These are phyloP conservation scores for Cryptocephalus primarius DNA, from an alignment of 2,888 invertebrate genomes.

Conservation along the genomic window DNA sequence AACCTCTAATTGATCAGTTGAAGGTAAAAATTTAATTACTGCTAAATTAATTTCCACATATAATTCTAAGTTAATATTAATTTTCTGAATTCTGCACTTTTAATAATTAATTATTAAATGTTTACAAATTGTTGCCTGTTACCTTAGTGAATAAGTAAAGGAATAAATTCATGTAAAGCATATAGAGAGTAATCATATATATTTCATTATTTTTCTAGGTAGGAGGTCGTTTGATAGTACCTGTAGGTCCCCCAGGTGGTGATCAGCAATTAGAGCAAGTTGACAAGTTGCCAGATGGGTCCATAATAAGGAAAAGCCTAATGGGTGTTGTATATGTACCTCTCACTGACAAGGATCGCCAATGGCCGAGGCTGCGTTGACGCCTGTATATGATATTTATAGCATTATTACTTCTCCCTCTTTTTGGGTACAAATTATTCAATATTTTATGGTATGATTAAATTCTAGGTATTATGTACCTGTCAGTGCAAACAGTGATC, in stretches of 20 bases:
- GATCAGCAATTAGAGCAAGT: conserved; percentile 82
- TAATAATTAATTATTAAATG: no score
- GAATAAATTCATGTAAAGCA: no score
- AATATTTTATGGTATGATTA: no score
- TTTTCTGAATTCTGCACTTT: no score
- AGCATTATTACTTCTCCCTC: conserved; percentile 8
- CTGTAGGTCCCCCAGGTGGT: conserved; percentile 77
- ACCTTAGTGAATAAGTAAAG: no score
- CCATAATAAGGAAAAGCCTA: conserved; percentile 60
- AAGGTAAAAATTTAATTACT: conserved; percentile 40
- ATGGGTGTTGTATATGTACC: conserved; percentile 98
- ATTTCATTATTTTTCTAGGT: conserved; percentile 28
- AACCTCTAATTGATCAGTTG: conserved; percentile 70
- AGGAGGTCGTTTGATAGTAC: conserved; percentile 86
- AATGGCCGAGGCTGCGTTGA: conserved; percentile 46
- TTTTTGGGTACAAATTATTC: not conserved
- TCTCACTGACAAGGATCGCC: conserved; percentile 72
- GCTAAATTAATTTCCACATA: no score
- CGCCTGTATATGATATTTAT: conserved; percentile 16
- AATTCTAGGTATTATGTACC: no score
- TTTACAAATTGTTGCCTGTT: no score
- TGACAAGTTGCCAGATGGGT: conserved; percentile 77
- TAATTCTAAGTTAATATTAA: no score
- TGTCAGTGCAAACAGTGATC: no score
- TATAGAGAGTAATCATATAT: not conserved